Conservation (phyloP, 2,797 vertebrate species). For the Benthosema pterotum region DNA sequence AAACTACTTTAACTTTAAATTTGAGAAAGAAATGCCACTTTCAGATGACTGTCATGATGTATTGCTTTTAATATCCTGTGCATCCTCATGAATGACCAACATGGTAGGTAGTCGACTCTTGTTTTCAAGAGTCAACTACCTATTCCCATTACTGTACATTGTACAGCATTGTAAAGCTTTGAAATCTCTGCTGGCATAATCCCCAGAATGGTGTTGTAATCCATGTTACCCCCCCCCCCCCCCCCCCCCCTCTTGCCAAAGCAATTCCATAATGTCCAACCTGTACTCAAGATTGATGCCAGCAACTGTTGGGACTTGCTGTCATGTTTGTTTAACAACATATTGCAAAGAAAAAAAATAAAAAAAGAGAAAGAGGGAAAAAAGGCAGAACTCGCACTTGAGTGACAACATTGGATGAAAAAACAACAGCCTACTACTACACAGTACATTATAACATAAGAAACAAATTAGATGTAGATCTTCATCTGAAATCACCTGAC, state of each 20-base stretch:
- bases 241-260: background rate
- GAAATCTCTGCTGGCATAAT: slow-evolving; percentile 41
- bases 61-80: background rate
- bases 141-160: too few species aligned
- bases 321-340: slow-evolving; percentile 13
- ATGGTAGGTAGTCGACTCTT: too few species aligned
- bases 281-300: slow-evolving; percentile 21
- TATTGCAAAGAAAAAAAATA: slow-evolving; percentile 22
- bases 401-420: slow-evolving; percentile 26
- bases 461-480: too few species aligned
- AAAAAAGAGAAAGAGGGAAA: slow-evolving; percentile 28
- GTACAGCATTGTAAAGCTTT: slow-evolving; percentile 21
- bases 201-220: slow-evolving; percentile 49
- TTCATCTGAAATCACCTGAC: too few species aligned
- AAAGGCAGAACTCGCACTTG: slow-evolving; percentile 1
- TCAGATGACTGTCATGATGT: background rate
- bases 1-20: background rate
- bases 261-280: slow-evolving; percentile 42
- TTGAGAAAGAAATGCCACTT: background rate
- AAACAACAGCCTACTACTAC: too few species aligned
- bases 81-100: background rate
- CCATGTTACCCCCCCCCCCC: slow-evolving; percentile 20
- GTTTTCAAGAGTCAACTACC: too few species aligned
- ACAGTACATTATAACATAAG: too few species aligned
- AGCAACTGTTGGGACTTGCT: slow-evolving; percentile 22